phyloP scores from a whole-genome alignment of 2,888 invertebrate species.

The Nymphalis c-album region DNA sequence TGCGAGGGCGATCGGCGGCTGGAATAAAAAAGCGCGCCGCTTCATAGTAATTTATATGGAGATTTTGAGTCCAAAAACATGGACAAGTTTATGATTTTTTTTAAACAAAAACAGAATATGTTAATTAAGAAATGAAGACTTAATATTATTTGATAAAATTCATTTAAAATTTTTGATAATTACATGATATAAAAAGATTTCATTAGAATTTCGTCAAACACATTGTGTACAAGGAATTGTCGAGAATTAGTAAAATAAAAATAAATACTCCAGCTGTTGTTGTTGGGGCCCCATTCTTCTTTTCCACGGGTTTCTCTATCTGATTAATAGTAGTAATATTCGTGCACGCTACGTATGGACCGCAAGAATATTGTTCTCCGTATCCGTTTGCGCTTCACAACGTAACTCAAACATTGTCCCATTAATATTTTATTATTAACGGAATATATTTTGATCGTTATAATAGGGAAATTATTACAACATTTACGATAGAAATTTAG shows the following conservation, averaged over 20 bases:
- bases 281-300: slow-evolving; percentile 51
- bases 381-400: slow-evolving; percentile 43
- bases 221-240: neutral
- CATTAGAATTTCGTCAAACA: neutral
- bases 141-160: too few species aligned
- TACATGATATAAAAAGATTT: too few species aligned
- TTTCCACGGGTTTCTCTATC: slow-evolving; percentile 54
- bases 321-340: slow-evolving; percentile 76
- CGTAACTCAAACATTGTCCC: slow-evolving; percentile 45
- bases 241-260: neutral
- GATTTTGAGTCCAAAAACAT: too few species aligned
- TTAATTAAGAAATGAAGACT: too few species aligned
- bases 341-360: slow-evolving; percentile 56
- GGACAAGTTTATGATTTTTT: too few species aligned
- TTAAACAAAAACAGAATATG: too few species aligned
- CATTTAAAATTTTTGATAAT: too few species aligned
- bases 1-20: too few species aligned
- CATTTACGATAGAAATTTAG: neutral
- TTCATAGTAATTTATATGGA: too few species aligned
- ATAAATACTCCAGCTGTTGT: slow-evolving; percentile 1
- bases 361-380: slow-evolving; percentile 56
- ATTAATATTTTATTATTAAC: slow-evolving; percentile 48
- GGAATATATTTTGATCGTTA: slow-evolving; percentile 19
- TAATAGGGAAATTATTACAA: slow-evolving; percentile 7
- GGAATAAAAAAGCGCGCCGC: too few species aligned